Percentiles rank a stretch among this genome's conserved stretches.
These are phyloP conservation scores for Atrichornis clamosus DNA, from an alignment of 2,113 vertebrate species.

Conservation along the genomic window DNA sequence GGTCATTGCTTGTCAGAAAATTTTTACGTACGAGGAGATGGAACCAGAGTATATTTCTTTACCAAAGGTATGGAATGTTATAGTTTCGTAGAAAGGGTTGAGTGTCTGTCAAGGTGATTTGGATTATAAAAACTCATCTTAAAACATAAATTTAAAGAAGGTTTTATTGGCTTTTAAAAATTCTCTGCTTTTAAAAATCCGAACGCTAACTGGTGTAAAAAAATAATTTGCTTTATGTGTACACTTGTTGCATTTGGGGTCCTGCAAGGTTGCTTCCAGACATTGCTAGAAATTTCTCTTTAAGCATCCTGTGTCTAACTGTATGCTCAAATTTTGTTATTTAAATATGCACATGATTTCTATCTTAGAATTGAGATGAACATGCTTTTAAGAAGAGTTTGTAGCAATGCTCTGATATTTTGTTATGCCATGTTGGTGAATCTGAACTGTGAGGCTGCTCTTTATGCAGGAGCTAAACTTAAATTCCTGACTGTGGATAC, in stretches of 20 bases:
- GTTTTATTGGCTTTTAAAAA: not conserved
- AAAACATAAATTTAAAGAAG: not conserved
- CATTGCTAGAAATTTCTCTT: not conserved
- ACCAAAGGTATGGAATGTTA: conserved; percentile 81
- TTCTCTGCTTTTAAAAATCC: not conserved
- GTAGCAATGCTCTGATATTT: not conserved
- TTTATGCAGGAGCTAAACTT: not conserved
- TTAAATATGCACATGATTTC: not conserved
- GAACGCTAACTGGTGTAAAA: not conserved
- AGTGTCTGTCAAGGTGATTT: not conserved
- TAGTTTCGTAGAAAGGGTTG: not conserved
- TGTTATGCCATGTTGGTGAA: not conserved
- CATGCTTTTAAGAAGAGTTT: not conserved
- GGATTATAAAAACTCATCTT: not conserved
- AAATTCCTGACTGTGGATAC: not conserved
- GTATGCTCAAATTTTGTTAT: not conserved
- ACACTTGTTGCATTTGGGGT: not conserved
- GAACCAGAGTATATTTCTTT: conserved; percentile 93
- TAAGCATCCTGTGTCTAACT: not conserved
- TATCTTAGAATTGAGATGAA: not conserved
- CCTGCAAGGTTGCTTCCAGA: not conserved
- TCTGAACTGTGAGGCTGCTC: not conserved
- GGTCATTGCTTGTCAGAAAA: conserved; percentile 89
- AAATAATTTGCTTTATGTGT: not conserved
- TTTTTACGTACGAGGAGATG: conserved; percentile 90